Evolutionary conservation across 1,140 invertebrate species (phyloP), one percentile per base, ranked within the genome.

Genomic region (Carcinoscorpius rotundicauda): DNA sequence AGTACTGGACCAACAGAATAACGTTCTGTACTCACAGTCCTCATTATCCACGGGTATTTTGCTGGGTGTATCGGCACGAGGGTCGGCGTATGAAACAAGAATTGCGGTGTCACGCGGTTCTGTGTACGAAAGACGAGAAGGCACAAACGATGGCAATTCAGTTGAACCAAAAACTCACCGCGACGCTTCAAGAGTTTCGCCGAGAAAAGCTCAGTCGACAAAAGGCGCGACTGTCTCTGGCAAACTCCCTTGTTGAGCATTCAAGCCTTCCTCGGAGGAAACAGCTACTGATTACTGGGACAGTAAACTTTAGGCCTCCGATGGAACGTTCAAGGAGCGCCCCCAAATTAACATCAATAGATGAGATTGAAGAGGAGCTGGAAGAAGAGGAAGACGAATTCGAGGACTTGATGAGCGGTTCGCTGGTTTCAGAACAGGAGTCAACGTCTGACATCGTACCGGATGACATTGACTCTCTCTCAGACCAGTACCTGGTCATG

Each of bases 1-100:
- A 98, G 77, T 99, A 99, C 79, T 96, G 91, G 91, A 87, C 89
- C 8, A 87, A 95, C 75, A 81, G 96, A 51, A 88, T 99, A 69
- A 97, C 95, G 3, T 97, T 89, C 76, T 97, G 93, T 76, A 86
- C 87, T 61, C 91, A 93, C 8, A 93, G 82, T 62, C 83, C 85
- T 4, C 85, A 89, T 65, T 95, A 93, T 76, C 93, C 94, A 0
- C 85, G 87, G 49, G 82, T 97, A 11, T 97, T 98, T 78, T 94
- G 83, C 60, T 86, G 85, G 85, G 81, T 86, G 6, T 86, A 86
- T 87, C 75, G 84, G 55, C 95, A 98, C 79, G 94, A 97, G 76
- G 95, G 94, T 6, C 86, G 93, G 57, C 86, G 91, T 74, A 82
- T 98, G 68, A 95, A 96, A 76, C 93, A 97, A 70, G 96, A 99